A percentile compares a stretch with the other conserved stretches of the same genome.
phyloP scores from a whole-genome alignment of 2,797 vertebrate genomes.

The Distichodus sexfasciatus region DNA sequence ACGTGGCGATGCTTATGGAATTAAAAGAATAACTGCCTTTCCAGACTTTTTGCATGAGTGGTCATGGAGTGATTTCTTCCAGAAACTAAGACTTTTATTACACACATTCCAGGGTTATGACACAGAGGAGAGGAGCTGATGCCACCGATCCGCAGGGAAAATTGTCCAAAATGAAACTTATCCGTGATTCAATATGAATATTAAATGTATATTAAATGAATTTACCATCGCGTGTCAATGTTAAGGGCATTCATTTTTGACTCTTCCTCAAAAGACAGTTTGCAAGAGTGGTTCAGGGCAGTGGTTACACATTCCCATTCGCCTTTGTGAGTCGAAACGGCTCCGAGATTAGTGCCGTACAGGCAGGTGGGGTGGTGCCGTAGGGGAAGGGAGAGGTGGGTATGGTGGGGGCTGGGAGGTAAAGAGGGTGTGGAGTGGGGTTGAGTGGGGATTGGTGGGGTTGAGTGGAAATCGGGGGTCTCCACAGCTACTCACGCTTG shows the following conservation, averaged over 20 bases:
- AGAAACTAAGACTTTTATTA: background rate
- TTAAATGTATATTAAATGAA: background rate
- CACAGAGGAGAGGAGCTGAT: background rate
- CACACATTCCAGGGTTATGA: background rate
- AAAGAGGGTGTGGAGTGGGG: slow-evolving; percentile 13
- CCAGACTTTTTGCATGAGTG: background rate
- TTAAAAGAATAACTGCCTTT: background rate
- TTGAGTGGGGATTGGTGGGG: slow-evolving; percentile 14
- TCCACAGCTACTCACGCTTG: slow-evolving; percentile 77
- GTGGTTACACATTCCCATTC: background rate
- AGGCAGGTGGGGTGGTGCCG: slow-evolving; percentile 51
- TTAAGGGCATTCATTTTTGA: too few species aligned
- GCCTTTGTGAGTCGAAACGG: background rate
- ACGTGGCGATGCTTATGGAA: background rate
- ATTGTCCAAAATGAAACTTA: background rate
- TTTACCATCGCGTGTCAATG: too few species aligned
- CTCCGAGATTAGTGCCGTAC: background rate
- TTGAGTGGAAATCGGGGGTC: slow-evolving; percentile 36
- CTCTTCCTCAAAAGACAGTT: too few species aligned
- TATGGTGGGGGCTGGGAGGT: slow-evolving; percentile 68
- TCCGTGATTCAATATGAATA: background rate
- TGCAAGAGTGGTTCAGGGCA: slow-evolving; percentile 19
- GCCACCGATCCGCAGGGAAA: background rate
- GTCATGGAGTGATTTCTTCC: background rate
- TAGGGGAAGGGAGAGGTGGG: slow-evolving; percentile 44